Percentiles rank a stretch among this genome's conserved stretches.
Evolutionary conservation across 2,113 vertebrate genomes (phyloP).

Genomic region (Coreoperca whiteheadi): DNA sequence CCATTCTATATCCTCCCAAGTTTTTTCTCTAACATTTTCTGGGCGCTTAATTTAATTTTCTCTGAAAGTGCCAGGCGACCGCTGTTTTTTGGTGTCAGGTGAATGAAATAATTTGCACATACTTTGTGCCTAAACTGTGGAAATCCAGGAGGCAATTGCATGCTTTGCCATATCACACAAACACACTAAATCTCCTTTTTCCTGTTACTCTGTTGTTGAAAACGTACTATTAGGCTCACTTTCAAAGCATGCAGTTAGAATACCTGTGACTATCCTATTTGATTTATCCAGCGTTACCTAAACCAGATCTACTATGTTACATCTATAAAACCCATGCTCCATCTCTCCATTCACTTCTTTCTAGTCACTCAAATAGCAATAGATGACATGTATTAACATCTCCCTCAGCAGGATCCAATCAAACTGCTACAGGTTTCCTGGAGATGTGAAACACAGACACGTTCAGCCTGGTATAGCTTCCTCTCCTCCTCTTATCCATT

Average conservation of each 20-base stretch:
- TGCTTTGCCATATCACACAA: constrained; percentile 68
- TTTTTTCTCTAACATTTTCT: constrained; percentile 81
- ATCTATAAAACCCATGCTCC: constrained; percentile 27
- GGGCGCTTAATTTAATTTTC: constrained; percentile 82
- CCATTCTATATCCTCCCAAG: constrained; percentile 81
- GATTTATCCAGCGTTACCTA: constrained; percentile 62
- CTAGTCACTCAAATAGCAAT: constrained; percentile 22
- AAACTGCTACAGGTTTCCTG: constrained; percentile 45
- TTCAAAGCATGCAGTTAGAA: constrained; percentile 59
- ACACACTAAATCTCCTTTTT: constrained; percentile 56
- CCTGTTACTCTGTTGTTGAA: constrained; percentile 50
- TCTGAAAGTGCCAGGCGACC: constrained; percentile 72
- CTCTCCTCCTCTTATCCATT: constrained; percentile 66
- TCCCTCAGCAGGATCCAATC: constrained; percentile 42
- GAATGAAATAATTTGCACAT: constrained; percentile 83
- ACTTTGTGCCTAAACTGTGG: constrained; percentile 79
- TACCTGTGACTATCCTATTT: constrained; percentile 49
- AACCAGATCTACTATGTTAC: constrained; percentile 43
- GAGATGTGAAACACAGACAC: constrained; percentile 73
- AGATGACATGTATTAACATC: constrained; percentile 48
- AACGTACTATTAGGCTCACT: constrained; percentile 66
- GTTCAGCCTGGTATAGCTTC: constrained; percentile 49
- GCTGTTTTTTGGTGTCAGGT: constrained; percentile 81
- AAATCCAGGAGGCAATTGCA: constrained; percentile 78
- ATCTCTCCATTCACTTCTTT: constrained; percentile 29